A percentile compares a stretch with the other conserved stretches of the same genome.
Evolutionary conservation across 2,797 vertebrate genomes (phyloP).

Genomic region (Myotis planiceps): DNA sequence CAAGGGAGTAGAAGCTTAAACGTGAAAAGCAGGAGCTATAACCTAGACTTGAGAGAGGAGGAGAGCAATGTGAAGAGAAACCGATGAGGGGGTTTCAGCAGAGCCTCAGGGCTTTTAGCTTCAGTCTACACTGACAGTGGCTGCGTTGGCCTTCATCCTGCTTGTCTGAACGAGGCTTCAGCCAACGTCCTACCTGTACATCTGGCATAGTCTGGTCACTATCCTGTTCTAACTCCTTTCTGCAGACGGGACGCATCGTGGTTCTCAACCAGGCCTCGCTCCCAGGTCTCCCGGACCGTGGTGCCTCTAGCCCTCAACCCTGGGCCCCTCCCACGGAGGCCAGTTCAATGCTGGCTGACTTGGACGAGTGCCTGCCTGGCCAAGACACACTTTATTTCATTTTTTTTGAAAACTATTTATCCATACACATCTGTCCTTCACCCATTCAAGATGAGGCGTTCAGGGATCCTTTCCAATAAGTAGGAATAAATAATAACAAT

Average conservation of each 20-base stretch:
- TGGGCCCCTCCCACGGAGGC: neutral
- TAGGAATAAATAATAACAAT: neutral
- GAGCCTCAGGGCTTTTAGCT: neutral
- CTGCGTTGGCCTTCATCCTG: neutral
- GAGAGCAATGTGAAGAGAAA: neutral
- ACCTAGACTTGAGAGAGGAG: neutral
- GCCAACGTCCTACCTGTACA: neutral
- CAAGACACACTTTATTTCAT: neutral
- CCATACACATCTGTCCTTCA: neutral
- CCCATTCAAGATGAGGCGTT: neutral
- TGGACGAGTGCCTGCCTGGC: neutral
- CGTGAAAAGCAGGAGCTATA: neutral
- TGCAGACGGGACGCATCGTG: neutral
- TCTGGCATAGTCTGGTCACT: neutral
- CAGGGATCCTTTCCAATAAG: neutral
- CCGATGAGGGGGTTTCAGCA: neutral
- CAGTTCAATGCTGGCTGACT: neutral
- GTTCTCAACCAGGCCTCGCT: neutral
- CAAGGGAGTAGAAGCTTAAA: neutral
- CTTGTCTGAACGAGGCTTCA: neutral
- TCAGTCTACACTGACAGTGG: neutral
- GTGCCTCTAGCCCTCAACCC: neutral
- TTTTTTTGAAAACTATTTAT: neutral
- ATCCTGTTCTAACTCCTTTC: neutral
- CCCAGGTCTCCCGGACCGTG: neutral